Percentiles rank a stretch among this genome's conserved stretches.
phyloP scores from a whole-genome alignment of 2,113 vertebrate species.

The Zapus hudsonius region DNA sequence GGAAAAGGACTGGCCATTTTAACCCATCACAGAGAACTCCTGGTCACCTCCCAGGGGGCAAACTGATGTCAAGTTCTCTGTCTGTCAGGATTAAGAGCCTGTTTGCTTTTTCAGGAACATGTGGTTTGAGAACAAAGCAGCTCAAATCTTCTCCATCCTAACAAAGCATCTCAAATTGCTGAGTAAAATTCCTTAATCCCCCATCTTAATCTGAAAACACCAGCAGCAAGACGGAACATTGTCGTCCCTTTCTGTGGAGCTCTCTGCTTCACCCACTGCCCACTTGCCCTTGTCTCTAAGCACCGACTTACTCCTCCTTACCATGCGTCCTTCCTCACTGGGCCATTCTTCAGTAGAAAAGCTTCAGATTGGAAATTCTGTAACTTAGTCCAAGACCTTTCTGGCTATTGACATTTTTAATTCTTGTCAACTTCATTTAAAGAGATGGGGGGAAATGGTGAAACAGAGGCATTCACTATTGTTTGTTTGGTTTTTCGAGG shows the following conservation, averaged over 20 bases:
- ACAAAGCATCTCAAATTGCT: conserved; percentile 92
- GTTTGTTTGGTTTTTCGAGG: too few species aligned
- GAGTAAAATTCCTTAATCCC: conserved; percentile 91
- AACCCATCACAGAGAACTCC: conserved; percentile 76
- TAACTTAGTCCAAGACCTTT: conserved; percentile 56
- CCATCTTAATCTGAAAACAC: conserved; percentile 88
- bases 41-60: conserved; percentile 89
- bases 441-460: not conserved
- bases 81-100: conserved; percentile 94
- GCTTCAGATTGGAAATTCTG: conserved; percentile 72
- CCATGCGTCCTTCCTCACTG: not conserved
- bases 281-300: conserved; percentile 13
- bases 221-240: conserved; percentile 74
- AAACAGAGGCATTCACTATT: conserved; percentile 1
- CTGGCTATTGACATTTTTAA: conserved; percentile 49
- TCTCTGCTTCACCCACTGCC: not conserved
- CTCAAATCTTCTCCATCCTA: conserved; percentile 88
- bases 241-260: conserved; percentile 77
- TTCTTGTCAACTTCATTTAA: conserved; percentile 53
- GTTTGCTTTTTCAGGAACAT: conserved; percentile 91
- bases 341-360: conserved; percentile 56
- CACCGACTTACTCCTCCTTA: conserved; percentile 52
- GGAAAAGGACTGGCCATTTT: conserved; percentile 76
- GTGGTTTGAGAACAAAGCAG: conserved; percentile 91
- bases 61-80: conserved; percentile 93